A percentile compares a stretch with the other conserved stretches of the same genome.
Conservation (phyloP, 2,888 invertebrate genomes). For the Prostheceraeus crozeri region DNA sequence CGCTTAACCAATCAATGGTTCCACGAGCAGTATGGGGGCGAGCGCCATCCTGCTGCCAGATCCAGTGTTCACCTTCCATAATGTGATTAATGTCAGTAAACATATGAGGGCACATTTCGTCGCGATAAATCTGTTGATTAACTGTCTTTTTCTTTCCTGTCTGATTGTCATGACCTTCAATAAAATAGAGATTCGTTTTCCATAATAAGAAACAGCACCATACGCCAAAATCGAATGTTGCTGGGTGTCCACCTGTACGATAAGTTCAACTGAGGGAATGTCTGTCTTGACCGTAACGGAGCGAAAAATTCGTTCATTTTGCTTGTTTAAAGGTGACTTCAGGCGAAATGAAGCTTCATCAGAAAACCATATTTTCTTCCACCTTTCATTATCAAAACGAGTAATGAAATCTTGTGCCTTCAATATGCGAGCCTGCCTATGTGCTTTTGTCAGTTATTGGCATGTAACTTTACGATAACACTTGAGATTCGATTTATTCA, state of each 20-base stretch:
- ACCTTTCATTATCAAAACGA: not conserved
- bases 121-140: conserved; percentile 7
- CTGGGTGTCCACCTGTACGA: conserved; percentile 12
- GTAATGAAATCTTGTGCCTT: conserved; percentile 3
- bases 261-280: not conserved
- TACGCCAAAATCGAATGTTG: conserved; percentile 3
- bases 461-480: conserved; percentile 7
- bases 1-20: not conserved
- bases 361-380: conserved; percentile 19
- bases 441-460: conserved; percentile 3
- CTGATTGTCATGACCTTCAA: conserved; percentile 25
- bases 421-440: not conserved
- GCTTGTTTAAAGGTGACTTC: not conserved
- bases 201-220: conserved; percentile 20
- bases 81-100: conserved; percentile 11
- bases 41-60: conserved; percentile 17
- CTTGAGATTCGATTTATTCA: not conserved
- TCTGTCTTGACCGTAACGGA: conserved; percentile 20
- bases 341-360: conserved; percentile 15
- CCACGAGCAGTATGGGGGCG: conserved; percentile 1
- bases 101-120: conserved; percentile 21
- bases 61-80: conserved; percentile 16
- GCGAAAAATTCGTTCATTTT: conserved; percentile 21
- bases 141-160: conserved; percentile 11
- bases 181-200: conserved; percentile 2